Percentiles rank a stretch among this genome's conserved stretches.
Evolutionary conservation across 2,888 invertebrate genomes (phyloP).

Genomic region (Acholoe squamosa): DNA sequence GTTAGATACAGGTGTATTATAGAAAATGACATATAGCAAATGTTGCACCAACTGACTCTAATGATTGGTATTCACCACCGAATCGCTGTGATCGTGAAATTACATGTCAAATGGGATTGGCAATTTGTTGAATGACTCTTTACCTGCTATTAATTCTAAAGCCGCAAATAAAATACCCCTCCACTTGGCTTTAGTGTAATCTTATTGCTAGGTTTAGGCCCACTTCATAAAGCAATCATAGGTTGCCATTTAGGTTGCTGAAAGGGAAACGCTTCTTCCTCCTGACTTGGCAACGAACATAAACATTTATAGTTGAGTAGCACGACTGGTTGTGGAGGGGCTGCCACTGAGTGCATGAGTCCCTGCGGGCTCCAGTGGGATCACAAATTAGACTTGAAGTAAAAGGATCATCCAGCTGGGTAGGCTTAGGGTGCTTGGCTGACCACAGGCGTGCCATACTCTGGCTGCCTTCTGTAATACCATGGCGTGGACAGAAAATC

Average conservation of each 20-base stretch:
- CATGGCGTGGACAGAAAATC: neutral
- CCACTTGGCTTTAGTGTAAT: too few species aligned
- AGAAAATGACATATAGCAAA: too few species aligned
- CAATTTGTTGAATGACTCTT: too few species aligned
- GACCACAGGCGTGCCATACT: neutral
- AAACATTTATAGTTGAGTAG: neutral
- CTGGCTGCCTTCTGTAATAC: neutral
- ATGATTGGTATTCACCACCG: too few species aligned
- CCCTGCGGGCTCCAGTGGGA: neutral
- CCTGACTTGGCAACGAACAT: constrained; percentile 34
- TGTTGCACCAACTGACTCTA: too few species aligned
- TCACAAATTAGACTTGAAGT: constrained; percentile 48
- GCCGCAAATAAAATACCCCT: too few species aligned
- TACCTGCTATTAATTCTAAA: too few species aligned
- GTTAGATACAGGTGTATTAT: too few species aligned
- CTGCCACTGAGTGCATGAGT: neutral
- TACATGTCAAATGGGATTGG: too few species aligned
- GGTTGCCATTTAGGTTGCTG: neutral
- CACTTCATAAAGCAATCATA: neutral
- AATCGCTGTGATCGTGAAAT: too few species aligned
- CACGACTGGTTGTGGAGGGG: neutral
- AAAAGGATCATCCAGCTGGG: constrained; percentile 39
- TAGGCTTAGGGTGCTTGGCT: neutral
- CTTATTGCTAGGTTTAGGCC: too few species aligned
- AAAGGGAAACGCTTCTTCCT: neutral